Percentiles rank a stretch among this genome's conserved stretches.
Conservation (phyloP, 2,113 vertebrate species). For the Microtus oregoni region DNA sequence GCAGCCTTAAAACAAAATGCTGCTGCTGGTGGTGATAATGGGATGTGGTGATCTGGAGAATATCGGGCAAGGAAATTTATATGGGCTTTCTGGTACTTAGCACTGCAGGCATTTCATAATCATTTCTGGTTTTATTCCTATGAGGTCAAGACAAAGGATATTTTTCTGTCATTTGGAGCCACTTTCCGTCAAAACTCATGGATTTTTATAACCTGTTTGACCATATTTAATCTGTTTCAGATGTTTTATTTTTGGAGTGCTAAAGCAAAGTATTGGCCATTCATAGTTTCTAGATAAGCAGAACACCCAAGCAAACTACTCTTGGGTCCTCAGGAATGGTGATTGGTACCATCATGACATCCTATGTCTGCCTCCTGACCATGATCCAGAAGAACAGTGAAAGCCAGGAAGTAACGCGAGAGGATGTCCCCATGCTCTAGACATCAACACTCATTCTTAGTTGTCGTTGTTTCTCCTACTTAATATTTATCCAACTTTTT, state of each 20-base stretch:
- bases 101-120: neutral
- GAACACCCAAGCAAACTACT: neutral
- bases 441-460: neutral
- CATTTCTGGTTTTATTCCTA: conserved; percentile 41
- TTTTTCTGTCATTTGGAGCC: neutral
- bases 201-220: neutral
- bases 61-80: neutral
- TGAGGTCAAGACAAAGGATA: neutral
- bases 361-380: neutral
- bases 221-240: neutral
- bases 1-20: neutral
- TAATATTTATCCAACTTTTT: conserved; percentile 33
- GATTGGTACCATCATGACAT: neutral
- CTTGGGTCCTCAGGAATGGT: neutral
- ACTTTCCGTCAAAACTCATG: neutral
- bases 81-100: conserved; percentile 9
- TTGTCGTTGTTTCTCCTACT: conserved; percentile 31
- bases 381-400: neutral
- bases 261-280: neutral
- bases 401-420: neutral
- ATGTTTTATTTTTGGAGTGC: neutral
- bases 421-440: neutral
- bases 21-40: neutral
- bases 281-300: neutral
- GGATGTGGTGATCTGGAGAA: neutral